A percentile compares a stretch with the other conserved stretches of the same genome.
These are phyloP conservation scores for Ifrita kowaldi DNA, from an alignment of 2,113 vertebrate species.

Conservation along the genomic window DNA sequence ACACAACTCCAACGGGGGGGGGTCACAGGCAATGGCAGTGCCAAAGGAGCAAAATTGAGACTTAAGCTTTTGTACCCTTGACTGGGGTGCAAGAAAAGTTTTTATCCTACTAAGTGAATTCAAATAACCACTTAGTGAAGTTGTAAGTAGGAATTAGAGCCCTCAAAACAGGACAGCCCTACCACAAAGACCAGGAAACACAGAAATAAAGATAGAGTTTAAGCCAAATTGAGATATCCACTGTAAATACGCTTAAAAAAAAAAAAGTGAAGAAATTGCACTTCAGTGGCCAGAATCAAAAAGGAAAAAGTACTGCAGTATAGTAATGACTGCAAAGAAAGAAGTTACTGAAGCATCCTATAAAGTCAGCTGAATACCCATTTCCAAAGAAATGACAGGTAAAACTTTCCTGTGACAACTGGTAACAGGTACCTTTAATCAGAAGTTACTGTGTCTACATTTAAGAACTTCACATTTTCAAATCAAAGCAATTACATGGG, in stretches of 20 bases:
- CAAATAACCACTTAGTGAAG: background rate
- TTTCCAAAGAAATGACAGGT: background rate
- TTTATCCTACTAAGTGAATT: background rate
- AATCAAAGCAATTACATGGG: background rate
- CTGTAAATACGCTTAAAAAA: background rate
- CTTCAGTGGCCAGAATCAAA: background rate
- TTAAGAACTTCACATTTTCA: background rate
- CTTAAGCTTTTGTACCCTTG: background rate
- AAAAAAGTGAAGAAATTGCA: background rate
- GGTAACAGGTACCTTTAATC: background rate
- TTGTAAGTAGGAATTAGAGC: background rate
- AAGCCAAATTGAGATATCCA: background rate
- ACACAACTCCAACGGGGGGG: background rate
- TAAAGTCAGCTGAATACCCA: background rate
- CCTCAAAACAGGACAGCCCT: background rate
- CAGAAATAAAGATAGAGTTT: background rate
- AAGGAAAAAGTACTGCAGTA: background rate
- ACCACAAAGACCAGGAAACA: background rate
- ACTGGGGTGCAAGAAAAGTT: background rate
- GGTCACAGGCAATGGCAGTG: fast-evolving
- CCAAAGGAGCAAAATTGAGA: background rate
- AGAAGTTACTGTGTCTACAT: background rate
- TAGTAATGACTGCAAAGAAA: background rate
- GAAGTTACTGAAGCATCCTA: background rate
- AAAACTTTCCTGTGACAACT: background rate